Evolutionary conservation across 2,888 invertebrate genomes (phyloP).

Genomic region (Hirtodrosophila trivittata): DNA sequence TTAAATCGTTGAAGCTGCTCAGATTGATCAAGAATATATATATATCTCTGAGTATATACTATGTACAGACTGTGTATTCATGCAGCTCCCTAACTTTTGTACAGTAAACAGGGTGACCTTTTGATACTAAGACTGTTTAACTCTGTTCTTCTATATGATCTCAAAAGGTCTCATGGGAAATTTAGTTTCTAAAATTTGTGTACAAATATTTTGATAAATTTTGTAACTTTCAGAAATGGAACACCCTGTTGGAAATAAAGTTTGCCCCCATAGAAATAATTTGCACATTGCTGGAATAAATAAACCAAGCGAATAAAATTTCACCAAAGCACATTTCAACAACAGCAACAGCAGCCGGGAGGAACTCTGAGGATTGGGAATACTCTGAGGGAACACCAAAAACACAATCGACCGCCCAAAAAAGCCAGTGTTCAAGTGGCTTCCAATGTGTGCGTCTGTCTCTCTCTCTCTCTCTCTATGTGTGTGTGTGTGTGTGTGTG

Average conservation of each 20-base stretch:
- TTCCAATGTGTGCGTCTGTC: no score
- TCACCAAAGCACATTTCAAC: constrained; percentile 46
- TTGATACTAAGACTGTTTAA: no score
- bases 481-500: constrained; percentile 13
- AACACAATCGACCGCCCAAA: constrained; percentile 26
- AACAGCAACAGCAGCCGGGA: constrained; percentile 23
- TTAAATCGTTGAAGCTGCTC: no score
- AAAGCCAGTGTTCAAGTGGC: constrained; percentile 4
- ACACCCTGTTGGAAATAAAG: constrained; percentile 31
- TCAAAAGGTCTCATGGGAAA: no score
- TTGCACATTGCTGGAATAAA: constrained; percentile 65
- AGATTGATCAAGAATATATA: no score
- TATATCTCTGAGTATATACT: constrained; percentile 1
- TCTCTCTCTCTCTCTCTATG: no score
- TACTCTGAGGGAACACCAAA: constrained; percentile 20
- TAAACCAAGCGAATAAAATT: constrained; percentile 59
- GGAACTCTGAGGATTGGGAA: constrained; percentile 14
- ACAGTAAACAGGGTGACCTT: constrained; percentile 15
- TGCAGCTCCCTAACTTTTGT: not conserved
- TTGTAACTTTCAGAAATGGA: no score
- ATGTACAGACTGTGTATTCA: constrained; percentile 3
- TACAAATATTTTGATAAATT: no score
- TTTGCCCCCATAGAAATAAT: constrained; percentile 50
- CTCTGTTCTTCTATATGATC: no score
- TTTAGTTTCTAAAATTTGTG: no score